Base-by-base conservation (phyloP, 1,140 invertebrate species). In the Drosophila pseudoananassae region DNA sequence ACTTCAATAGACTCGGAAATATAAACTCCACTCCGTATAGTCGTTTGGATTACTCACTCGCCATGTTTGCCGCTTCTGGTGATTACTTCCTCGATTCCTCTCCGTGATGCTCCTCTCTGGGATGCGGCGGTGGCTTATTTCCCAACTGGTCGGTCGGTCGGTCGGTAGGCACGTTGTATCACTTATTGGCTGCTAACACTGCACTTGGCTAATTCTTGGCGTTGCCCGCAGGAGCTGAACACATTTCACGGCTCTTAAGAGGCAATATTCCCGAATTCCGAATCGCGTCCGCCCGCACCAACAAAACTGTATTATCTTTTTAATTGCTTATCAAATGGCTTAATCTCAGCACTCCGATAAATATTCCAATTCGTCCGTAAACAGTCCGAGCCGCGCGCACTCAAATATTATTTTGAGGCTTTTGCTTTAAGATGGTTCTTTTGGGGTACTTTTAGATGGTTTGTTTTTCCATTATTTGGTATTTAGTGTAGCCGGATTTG, bases 1-100 rank as follows among this genome's bases (percentile, higher is more conserved):
- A 36, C 33, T 36, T 4, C 33, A 36, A 36, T 36, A 36, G 33
- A 36, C 10, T 3, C 33, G n/a, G n/a, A n/a, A n/a, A n/a, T n/a
- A n/a, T n/a, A n/a, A n/a, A n/a, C n/a, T n/a, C n/a, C n/a, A n/a
- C 10, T 3, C 31, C 8, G 1, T 29, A 4, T 29, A 29, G 27
- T 3, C 31, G 2, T 31, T 33, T 12, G 33, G 33, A 12, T 36
- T 88, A 88, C 87, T 90, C 69, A 90, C 87, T 90, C 81, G 87
- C 87, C 87, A 90, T 90, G 76, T 70, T 69, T 90, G 68, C 60
- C 61, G 63, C 51, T 80, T 66, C 59, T 84, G 61, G 51, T 69
- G 58, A 46, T 66, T 54, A 49, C 66, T 68, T 31, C 54, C 51
- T 33, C 38, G 72, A 43, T 54, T 38, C 17, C 47, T 45, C 12